Conservation (phyloP, 2,113 vertebrate species). For the Anguilla rostrata region DNA sequence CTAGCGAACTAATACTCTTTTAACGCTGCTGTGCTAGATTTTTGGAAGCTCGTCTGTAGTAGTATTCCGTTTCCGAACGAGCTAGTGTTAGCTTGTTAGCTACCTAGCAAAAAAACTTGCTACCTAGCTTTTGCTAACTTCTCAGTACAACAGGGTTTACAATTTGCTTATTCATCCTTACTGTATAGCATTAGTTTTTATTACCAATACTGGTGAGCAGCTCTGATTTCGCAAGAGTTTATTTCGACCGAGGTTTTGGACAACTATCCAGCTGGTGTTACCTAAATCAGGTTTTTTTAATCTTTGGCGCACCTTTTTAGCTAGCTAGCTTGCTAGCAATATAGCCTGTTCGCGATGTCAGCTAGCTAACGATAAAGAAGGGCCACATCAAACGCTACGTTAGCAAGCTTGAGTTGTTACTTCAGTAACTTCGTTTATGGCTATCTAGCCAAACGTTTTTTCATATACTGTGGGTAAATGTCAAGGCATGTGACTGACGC, state of each 20-base stretch:
- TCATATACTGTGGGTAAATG: no score
- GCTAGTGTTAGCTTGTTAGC: neutral
- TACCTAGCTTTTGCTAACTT: neutral
- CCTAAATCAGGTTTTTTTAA: neutral
- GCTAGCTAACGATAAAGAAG: no score
- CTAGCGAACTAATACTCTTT: no score
- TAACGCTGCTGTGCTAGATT: neutral
- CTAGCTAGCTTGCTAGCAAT: conserved; percentile 25
- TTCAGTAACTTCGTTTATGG: no score
- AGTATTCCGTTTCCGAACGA: neutral
- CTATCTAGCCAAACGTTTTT: no score
- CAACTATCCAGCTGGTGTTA: neutral
- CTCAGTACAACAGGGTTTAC: neutral
- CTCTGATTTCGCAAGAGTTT: neutral
- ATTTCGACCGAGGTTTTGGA: neutral
- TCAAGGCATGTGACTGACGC: no score
- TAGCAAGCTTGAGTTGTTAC: no score
- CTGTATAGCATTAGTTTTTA: neutral
- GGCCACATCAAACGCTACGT: neutral
- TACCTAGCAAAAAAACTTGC: neutral
- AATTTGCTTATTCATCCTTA: conserved; percentile 16
- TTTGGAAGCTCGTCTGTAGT: neutral
- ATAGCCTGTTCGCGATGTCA: conserved; percentile 28
- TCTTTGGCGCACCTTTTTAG: neutral
- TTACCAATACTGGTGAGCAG: neutral